Evolutionary conservation across 2,797 vertebrate genomes (phyloP).

Genomic region (Urosaurus nigricauda): DNA sequence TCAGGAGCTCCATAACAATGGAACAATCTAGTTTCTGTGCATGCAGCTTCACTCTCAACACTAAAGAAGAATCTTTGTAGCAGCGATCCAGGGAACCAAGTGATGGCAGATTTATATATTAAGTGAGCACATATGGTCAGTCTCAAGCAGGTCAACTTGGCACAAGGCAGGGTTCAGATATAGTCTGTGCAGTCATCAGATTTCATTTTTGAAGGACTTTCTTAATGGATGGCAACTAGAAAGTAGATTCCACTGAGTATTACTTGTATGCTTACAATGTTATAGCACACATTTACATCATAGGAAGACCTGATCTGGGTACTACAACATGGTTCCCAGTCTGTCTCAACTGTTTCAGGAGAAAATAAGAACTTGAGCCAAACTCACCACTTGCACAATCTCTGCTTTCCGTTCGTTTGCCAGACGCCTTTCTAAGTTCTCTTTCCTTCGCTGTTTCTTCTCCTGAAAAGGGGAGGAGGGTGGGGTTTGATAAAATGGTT

Average conservation of each 20-base stretch:
- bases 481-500: rapidly evolving
- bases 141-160: neutral
- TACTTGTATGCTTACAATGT: neutral
- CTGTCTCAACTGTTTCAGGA: neutral
- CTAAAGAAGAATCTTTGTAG: neutral
- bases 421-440: constrained; percentile 87
- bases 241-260: neutral
- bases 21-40: neutral
- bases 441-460: constrained; percentile 87
- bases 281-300: neutral
- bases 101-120: neutral
- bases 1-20: neutral
- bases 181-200: neutral
- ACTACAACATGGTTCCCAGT: neutral
- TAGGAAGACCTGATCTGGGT: neutral
- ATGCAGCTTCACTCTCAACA: neutral
- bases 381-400: constrained; percentile 94
- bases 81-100: neutral
- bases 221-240: neutral
- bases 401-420: constrained; percentile 93
- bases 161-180: neutral
- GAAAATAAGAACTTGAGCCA: neutral
- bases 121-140: no score
- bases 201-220: neutral
- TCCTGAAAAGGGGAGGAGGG: constrained; percentile 77